Conservation (phyloP, 2,113 vertebrate genomes). For the Brachirus orientalis region DNA sequence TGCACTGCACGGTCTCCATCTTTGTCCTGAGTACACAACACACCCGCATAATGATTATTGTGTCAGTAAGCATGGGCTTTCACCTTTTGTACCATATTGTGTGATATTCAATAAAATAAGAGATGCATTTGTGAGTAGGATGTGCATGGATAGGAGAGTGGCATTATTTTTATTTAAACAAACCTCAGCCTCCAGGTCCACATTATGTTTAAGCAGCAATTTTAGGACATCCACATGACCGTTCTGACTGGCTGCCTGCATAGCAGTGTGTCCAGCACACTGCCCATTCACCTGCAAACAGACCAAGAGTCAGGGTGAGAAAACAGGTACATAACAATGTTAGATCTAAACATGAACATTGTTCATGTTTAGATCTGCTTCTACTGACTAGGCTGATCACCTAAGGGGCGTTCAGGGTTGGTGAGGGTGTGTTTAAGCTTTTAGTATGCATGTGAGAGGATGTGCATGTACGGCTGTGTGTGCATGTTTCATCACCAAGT, state of each 20-base stretch:
- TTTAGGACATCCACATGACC: slow-evolving; percentile 98
- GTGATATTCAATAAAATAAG: neutral
- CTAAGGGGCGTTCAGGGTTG: slow-evolving; percentile 10
- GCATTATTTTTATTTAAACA: slow-evolving; percentile 26
- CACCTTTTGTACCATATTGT: neutral
- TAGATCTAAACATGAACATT: no score
- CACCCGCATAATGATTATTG: slow-evolving; percentile 29
- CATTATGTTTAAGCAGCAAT: slow-evolving; percentile 95
- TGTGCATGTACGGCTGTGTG: slow-evolving; percentile 35
- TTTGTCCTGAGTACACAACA: slow-evolving; percentile 87
- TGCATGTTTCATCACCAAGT: slow-evolving; percentile 74
- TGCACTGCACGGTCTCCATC: slow-evolving; percentile 97
- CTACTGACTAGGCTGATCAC: slow-evolving; percentile 30
- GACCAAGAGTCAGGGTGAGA: slow-evolving; percentile 20
- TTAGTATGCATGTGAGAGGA: slow-evolving; percentile 21
- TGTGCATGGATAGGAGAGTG: neutral
- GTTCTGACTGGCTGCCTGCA: slow-evolving; percentile 99
- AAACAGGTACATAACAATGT: neutral
- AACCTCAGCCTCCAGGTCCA: slow-evolving; percentile 99
- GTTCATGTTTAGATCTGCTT: slow-evolving; percentile 28
- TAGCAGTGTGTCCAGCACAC: slow-evolving; percentile 98
- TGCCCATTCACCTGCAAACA: slow-evolving; percentile 94
- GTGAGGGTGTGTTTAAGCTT: slow-evolving; percentile 32
- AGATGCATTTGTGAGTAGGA: neutral
- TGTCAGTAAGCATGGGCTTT: neutral